These are phyloP conservation scores for Crepidodera aurea DNA, from an alignment of 2,888 invertebrate species.

Conservation along the genomic window DNA sequence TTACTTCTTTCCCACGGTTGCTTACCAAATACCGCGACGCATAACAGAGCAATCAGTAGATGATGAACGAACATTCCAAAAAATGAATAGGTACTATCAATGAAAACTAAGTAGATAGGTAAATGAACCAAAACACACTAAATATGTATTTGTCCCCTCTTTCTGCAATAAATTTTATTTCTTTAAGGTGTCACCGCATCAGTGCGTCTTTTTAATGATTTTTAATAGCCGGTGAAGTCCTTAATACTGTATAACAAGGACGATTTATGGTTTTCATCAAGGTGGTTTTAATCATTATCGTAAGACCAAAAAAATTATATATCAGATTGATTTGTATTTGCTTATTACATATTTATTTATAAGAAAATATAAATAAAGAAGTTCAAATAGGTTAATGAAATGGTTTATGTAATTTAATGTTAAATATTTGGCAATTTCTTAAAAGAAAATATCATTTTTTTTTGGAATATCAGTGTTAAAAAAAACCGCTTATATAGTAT, in stretches of 20 bases:
- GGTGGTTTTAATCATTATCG: not conserved
- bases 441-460: no score
- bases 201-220: not conserved
- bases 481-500: no score
- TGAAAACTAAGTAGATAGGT: not conserved
- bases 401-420: no score
- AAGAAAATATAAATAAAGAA: no score
- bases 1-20: not conserved
- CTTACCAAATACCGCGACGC: not conserved
- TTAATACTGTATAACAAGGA: conserved; percentile 11
- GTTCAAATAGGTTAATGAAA: no score
- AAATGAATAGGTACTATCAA: not conserved
- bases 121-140: not conserved
- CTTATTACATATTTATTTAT: no score
- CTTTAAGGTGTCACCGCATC: conserved; percentile 1
- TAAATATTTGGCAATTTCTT: no score
- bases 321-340: no score
- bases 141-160: conserved; percentile 4
- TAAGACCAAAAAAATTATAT: no score
- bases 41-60: not conserved
- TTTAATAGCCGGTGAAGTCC: conserved; percentile 10
- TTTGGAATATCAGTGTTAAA: no score
- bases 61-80: not conserved
- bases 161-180: conserved; percentile 7
- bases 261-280: not conserved